phyloP scores from a whole-genome alignment of 2,888 invertebrate species.

The Caenorhabditis sp. region DNA sequence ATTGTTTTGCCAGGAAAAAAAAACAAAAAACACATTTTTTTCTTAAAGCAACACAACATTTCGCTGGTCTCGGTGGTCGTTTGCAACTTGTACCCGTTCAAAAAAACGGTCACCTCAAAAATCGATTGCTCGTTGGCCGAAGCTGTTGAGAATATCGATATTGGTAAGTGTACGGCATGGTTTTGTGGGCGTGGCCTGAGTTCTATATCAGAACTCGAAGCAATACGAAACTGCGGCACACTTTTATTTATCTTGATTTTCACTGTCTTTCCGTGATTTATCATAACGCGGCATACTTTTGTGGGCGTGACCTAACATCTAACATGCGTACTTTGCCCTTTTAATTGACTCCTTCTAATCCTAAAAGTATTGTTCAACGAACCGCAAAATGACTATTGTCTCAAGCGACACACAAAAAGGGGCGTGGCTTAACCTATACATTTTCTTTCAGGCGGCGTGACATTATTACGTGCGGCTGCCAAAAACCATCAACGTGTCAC shows the following conservation, averaged over 20 bases:
- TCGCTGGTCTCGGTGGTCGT: slow-evolving; percentile 78
- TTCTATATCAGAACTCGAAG: too few species aligned
- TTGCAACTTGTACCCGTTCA: slow-evolving; percentile 89
- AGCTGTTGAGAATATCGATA: slow-evolving; percentile 77
- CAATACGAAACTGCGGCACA: too few species aligned
- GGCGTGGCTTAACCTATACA: too few species aligned
- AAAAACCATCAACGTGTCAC: slow-evolving; percentile 95
- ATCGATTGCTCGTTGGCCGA: slow-evolving; percentile 82
- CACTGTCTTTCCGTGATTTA: too few species aligned
- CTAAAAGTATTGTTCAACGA: too few species aligned
- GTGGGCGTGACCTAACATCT: too few species aligned
- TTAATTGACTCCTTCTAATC: too few species aligned
- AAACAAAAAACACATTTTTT: slow-evolving; percentile 5
- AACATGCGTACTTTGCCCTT: too few species aligned
- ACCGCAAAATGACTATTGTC: too few species aligned
- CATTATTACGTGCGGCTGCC: slow-evolving; percentile 90
- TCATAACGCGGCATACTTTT: too few species aligned
- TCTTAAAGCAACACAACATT: slow-evolving; percentile 48
- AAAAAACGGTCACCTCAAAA: slow-evolving; percentile 76
- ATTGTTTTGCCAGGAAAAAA: background rate
- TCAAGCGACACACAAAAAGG: too few species aligned
- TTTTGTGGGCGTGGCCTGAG: background rate
- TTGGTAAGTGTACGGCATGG: slow-evolving; percentile 36
- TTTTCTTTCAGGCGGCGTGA: slow-evolving; percentile 79
- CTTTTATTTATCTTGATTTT: too few species aligned